Evolutionary conservation across 2,888 invertebrate species (phyloP).

Genomic region (Andrena fulva): DNA sequence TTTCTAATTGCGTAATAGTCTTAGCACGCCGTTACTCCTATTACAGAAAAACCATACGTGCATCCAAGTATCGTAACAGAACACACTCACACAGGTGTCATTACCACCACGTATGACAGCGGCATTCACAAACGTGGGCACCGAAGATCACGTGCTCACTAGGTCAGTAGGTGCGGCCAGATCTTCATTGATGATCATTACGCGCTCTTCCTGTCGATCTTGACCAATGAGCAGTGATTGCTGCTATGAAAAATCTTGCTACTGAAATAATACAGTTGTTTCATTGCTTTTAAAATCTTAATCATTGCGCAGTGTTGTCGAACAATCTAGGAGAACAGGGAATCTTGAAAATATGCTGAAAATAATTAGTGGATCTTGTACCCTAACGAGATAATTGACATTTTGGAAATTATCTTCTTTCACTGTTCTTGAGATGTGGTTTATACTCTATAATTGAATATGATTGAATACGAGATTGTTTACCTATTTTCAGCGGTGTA

Average conservation of each 20-base stretch:
- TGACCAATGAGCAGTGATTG: constrained; percentile 21
- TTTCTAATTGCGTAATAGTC: constrained; percentile 51
- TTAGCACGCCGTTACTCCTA: constrained; percentile 24
- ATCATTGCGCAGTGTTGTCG: not conserved
- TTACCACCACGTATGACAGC: not conserved
- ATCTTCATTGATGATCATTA: constrained; percentile 49
- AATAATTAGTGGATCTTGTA: too few species aligned
- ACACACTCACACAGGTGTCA: constrained; percentile 14
- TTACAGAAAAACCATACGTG: constrained; percentile 34
- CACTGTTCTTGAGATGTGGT: too few species aligned
- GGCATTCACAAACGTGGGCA: constrained; percentile 13
- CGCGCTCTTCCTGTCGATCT: constrained; percentile 37
- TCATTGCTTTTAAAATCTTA: not conserved
- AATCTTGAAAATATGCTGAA: too few species aligned
- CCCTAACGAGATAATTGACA: too few species aligned
- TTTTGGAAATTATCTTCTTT: too few species aligned
- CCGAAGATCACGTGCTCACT: constrained; percentile 49
- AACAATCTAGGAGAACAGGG: too few species aligned
- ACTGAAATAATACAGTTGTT: not conserved
- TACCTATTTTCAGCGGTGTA: too few species aligned
- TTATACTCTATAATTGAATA: too few species aligned
- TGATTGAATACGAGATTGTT: too few species aligned
- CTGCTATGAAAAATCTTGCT: not conserved
- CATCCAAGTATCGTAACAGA: not conserved
- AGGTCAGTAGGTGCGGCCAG: constrained; percentile 61